phyloP scores from a whole-genome alignment of 2,888 invertebrate species.

The Adelognathus sp. region DNA sequence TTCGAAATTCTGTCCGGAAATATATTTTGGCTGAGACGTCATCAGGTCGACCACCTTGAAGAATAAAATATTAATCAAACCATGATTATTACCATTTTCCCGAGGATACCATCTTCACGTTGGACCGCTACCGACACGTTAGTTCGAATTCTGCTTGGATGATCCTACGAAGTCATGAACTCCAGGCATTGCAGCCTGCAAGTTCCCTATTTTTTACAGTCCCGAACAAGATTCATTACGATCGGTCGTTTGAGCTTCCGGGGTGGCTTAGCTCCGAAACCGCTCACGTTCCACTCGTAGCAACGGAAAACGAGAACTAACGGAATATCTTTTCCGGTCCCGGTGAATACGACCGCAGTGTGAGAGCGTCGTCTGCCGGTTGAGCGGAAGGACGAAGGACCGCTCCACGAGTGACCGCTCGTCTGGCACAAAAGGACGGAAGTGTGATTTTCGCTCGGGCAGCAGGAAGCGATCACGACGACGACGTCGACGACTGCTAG shows the following conservation, averaged over 20 bases:
- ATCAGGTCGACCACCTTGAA: too few relatives aligned
- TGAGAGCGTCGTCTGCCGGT: background rate
- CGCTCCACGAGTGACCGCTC: background rate
- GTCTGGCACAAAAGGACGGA: conserved; percentile 9
- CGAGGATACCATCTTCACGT: too few relatives aligned
- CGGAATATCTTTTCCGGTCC: background rate
- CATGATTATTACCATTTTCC: too few relatives aligned
- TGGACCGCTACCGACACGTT: too few relatives aligned
- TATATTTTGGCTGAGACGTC: too few relatives aligned
- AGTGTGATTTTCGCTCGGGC: conserved; percentile 6
- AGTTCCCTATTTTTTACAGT: background rate
- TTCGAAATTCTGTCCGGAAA: too few relatives aligned
- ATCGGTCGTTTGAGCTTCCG: background rate
- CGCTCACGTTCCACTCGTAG: background rate
- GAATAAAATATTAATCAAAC: too few relatives aligned
- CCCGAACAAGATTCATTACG: conserved; percentile 13
- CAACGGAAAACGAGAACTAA: background rate
- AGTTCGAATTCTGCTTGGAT: too few relatives aligned
- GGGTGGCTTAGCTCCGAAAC: conserved; percentile 1
- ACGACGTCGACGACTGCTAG: background rate
- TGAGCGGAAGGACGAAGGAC: background rate
- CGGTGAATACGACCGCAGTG: background rate
- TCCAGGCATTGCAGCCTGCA: background rate
- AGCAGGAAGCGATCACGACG: background rate
- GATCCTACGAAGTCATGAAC: too few relatives aligned